A percentile compares a stretch with the other conserved stretches of the same genome.
Conservation (phyloP, 2,113 vertebrate genomes). For the Scartelaos histophorus region DNA sequence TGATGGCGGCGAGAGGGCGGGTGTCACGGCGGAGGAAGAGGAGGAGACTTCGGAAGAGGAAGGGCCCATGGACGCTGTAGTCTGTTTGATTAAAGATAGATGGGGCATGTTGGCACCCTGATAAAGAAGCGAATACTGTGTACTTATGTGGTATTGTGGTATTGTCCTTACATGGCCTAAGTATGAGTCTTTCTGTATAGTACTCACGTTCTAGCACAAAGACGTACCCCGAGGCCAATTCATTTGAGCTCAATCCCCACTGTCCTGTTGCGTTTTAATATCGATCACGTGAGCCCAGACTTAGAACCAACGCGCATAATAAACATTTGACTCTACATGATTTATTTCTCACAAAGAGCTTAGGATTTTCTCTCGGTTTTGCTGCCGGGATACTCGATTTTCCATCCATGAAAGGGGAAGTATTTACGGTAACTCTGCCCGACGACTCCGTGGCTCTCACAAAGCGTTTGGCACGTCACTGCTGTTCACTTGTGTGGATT, state of each 20-base stretch:
- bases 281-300: slow-evolving; percentile 46
- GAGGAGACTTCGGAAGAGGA: slow-evolving; percentile 17
- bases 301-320: slow-evolving; percentile 32
- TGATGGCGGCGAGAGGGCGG: slow-evolving; percentile 28
- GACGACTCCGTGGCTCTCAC: too few relatives aligned
- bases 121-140: slow-evolving; percentile 22
- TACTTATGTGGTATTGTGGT: slow-evolving; percentile 45
- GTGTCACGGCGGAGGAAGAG: slow-evolving; percentile 9
- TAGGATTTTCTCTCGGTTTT: background rate
- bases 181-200: slow-evolving; percentile 22
- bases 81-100: slow-evolving; percentile 46
- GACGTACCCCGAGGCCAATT: slow-evolving; percentile 45
- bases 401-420: too few relatives aligned
- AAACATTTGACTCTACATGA: background rate
- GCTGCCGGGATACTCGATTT: background rate
- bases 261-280: slow-evolving; percentile 43
- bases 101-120: slow-evolving; percentile 26
- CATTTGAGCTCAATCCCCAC: slow-evolving; percentile 44
- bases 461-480: too few relatives aligned
- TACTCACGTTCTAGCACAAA: slow-evolving; percentile 35
- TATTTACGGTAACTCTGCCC: too few relatives aligned
- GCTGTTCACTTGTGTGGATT: too few relatives aligned
- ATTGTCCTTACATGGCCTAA: slow-evolving; percentile 38
- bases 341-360: background rate
- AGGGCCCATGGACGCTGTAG: slow-evolving; percentile 17